phyloP scores from a whole-genome alignment of 2,113 vertebrate species.

The Athene noctua region DNA sequence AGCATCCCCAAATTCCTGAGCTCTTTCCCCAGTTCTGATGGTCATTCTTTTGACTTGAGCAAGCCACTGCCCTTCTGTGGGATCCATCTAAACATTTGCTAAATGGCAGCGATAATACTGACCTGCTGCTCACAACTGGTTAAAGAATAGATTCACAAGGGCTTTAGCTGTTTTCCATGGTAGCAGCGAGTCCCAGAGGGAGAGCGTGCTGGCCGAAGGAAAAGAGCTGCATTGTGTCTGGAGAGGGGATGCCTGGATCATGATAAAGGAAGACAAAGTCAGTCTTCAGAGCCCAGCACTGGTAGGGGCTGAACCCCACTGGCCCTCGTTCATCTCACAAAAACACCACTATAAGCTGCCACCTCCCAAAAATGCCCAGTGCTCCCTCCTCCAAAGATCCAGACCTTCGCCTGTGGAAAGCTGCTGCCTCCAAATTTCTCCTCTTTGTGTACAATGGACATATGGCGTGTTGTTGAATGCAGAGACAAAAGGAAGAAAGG shows the following conservation, averaged over 20 bases:
- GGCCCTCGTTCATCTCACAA: rapidly evolving
- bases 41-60: background rate
- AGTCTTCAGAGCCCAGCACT: background rate
- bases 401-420: background rate
- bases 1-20: background rate
- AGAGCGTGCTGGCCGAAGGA: background rate
- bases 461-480: rapidly evolving
- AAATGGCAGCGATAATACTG: rapidly evolving
- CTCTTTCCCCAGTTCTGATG: background rate
- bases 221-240: background rate
- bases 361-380: background rate
- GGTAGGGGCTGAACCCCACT: background rate
- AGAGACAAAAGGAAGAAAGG: conserved; percentile 3
- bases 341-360: background rate
- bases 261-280: background rate
- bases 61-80: background rate
- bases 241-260: background rate
- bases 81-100: background rate
- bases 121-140: background rate
- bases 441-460: background rate
- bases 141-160: background rate
- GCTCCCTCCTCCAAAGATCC: background rate
- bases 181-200: background rate
- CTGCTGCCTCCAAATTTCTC: background rate
- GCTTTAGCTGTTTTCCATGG: background rate